Base-by-base conservation (phyloP, 1,140 invertebrate species). In the Drosophila subobscura region DNA sequence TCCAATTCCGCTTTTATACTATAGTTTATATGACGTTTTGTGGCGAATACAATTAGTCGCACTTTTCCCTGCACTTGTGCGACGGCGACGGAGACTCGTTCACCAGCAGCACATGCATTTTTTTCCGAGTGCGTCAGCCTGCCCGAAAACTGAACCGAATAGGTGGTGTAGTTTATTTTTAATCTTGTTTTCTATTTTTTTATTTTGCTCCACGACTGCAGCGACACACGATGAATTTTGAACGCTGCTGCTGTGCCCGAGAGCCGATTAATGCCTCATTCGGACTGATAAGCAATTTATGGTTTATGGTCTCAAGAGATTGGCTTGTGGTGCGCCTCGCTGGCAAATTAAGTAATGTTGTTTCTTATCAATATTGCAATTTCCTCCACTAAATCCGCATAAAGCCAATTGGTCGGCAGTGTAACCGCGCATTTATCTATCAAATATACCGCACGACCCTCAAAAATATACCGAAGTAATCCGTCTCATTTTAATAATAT, bases 181-280 rank as follows among this genome's bases (percentile, higher is more conserved):
- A 85, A 86, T 86, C 67, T 86, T 67, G 72, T 86, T 80, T 86
- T 58, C 50, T 79, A 58, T 61, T 76, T 66, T 76, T 50, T 64
- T 37, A 12, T 12, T 37, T 37, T 63, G 78, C 63, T 67, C 83
- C 83, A 88, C 83, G 83, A 88, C 76, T 79, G 80, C 78, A 88
- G 61, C 46, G 44, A 47, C 57, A 29, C 45, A 55, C 51, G 46
- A 16, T 44, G 56, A 45, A 51, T 66, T 25, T 66, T 20, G 45
- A 47, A 47, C 12, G 16, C 16, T 27, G 4, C 27, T 22, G 23
- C 16, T 27, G 33, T 12, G 33, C 12, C 10, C 33, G 33, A 12
- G 5, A 27, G 33, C 29, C 29, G 29, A 37, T 37, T 37, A 12
- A 4, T 37, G 10, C 33, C 10, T 37, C 1, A 8, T 10, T 8